Evolutionary conservation across 2,888 invertebrate species (phyloP).

Genomic region (Camponotus fellah): DNA sequence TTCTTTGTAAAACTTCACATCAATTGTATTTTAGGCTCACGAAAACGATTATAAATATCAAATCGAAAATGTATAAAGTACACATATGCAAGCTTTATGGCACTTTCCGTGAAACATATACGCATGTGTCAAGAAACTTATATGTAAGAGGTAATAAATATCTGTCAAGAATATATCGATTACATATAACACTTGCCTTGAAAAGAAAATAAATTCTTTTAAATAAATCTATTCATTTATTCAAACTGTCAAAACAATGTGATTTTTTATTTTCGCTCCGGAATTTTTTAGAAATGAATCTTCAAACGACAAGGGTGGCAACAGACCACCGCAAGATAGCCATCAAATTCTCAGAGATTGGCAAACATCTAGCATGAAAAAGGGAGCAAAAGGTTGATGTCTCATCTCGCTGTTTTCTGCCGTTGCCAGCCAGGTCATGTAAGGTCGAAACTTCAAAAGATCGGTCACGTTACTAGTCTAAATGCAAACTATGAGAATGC

Average conservation of each 20-base stretch:
- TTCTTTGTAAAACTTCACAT: not conserved
- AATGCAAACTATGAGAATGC: conserved; percentile 66
- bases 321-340: not conserved
- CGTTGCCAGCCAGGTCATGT: conserved; percentile 15
- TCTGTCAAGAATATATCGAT: conserved; percentile 5
- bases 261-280: not conserved
- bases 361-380: conserved; percentile 37
- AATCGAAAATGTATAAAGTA: not conserved
- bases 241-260: conserved; percentile 9
- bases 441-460: conserved; percentile 22
- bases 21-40: not conserved
- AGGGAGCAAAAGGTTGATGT: conserved; percentile 3
- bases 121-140: not conserved
- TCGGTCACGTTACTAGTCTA: conserved; percentile 32
- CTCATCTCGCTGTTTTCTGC: conserved; percentile 10
- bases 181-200: not conserved
- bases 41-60: not conserved
- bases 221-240: conserved; percentile 3
- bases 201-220: conserved; percentile 15
- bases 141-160: not conserved
- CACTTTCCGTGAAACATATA: not conserved
- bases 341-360: conserved; percentile 4
- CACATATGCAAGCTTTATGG: not conserved
- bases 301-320: not conserved
- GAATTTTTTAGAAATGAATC: not conserved